Evolutionary conservation across 2,113 vertebrate species (phyloP).

Genomic region (Tetraodon nigroviridis): DNA sequence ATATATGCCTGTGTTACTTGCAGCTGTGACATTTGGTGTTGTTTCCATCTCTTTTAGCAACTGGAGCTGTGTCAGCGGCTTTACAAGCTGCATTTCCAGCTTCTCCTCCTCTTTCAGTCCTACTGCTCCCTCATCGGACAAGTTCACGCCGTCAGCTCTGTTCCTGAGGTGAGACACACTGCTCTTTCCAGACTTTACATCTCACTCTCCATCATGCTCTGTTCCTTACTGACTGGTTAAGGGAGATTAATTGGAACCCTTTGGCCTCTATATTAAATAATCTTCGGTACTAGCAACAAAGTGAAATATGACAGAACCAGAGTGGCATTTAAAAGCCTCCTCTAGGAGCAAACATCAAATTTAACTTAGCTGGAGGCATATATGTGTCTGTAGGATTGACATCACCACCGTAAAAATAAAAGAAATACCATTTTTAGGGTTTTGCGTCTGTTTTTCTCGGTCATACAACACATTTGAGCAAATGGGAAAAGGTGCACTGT

Average conservation of each 20-base stretch:
- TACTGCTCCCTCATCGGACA: slow-evolving; percentile 98
- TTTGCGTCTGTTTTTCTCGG: background rate
- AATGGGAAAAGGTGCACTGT: background rate
- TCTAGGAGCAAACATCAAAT: no score
- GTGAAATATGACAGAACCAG: no score
- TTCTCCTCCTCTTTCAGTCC: slow-evolving; percentile 96
- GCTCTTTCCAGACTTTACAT: no score
- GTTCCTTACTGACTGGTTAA: no score
- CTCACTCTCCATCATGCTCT: no score
- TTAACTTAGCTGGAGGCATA: no score
- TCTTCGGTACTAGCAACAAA: no score
- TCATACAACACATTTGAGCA: background rate
- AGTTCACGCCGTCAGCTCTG: slow-evolving; percentile 91
- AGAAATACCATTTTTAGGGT: background rate
- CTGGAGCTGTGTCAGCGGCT: slow-evolving; percentile 96
- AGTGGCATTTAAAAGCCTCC: background rate
- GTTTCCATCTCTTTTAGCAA: slow-evolving; percentile 75
- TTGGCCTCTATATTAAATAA: no score
- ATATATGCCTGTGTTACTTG: background rate
- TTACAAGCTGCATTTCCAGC: slow-evolving; percentile 98
- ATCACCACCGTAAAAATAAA: background rate
- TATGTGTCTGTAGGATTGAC: no score
- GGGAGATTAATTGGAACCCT: no score
- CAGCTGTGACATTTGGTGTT: slow-evolving; percentile 18
- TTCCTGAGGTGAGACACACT: slow-evolving; percentile 84